Percentiles rank a stretch among this genome's conserved stretches.
Evolutionary conservation across 2,888 invertebrate species (phyloP).

Genomic region (Harpalus rubripes): DNA sequence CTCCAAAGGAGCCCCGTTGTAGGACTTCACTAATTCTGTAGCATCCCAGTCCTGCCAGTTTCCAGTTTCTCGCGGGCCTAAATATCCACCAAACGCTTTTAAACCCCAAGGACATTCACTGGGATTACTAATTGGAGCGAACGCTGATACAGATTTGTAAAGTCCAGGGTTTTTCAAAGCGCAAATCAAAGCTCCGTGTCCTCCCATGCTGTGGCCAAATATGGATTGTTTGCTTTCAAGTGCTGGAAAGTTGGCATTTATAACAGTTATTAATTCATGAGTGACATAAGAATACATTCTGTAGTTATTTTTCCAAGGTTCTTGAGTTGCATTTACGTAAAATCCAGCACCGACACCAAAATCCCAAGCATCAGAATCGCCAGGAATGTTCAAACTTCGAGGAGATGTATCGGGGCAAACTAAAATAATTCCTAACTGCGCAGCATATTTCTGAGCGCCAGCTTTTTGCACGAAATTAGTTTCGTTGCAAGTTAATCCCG

Average conservation of each 20-base stretch:
- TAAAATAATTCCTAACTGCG: slow-evolving; percentile 90
- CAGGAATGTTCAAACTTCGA: slow-evolving; percentile 91
- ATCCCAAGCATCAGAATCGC: slow-evolving; percentile 95
- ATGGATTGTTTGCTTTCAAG: slow-evolving; percentile 84
- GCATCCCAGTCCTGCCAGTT: slow-evolving; percentile 94
- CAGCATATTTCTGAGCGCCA: slow-evolving; percentile 94
- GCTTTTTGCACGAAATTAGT: slow-evolving; percentile 97
- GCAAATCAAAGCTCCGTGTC: slow-evolving; percentile 96
- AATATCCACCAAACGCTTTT: slow-evolving; percentile 90
- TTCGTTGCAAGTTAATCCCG: slow-evolving; percentile 96
- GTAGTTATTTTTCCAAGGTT: slow-evolving; percentile 96
- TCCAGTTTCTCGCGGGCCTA: slow-evolving; percentile 84
- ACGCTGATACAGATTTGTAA: slow-evolving; percentile 94
- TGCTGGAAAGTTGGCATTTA: slow-evolving; percentile 87
- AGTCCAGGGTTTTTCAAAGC: slow-evolving; percentile 94
- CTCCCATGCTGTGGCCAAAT: slow-evolving; percentile 98
- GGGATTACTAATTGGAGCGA: slow-evolving; percentile 97
- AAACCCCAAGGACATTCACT: slow-evolving; percentile 91
- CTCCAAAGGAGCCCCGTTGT: slow-evolving; percentile 90
- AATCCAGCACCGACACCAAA: slow-evolving; percentile 98
- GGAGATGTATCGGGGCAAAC: slow-evolving; percentile 98
- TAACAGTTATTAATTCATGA: slow-evolving; percentile 87
- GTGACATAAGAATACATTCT: slow-evolving; percentile 98
- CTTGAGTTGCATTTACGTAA: slow-evolving; percentile 93
- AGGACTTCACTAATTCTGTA: slow-evolving; percentile 88